Base-by-base conservation (phyloP, 2,113 vertebrate species). In the Brevimyrus niger region DNA sequence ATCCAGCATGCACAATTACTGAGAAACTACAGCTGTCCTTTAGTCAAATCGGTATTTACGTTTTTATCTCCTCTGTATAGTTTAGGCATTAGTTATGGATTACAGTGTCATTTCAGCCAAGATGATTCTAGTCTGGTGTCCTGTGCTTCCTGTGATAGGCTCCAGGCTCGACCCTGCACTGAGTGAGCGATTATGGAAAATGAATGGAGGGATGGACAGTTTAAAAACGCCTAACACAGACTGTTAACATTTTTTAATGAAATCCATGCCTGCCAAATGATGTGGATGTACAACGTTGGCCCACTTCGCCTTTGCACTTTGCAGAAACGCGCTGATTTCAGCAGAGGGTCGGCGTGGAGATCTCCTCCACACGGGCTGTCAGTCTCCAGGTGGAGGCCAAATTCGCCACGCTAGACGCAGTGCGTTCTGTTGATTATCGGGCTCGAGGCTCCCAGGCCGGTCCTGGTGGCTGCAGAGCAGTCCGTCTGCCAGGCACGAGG, bases 341-440 rank as follows among this genome's bases (percentile, higher is more conserved):
- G 61, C 61, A 27, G 61, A 42, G 73, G 38, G 73, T 42, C 83
- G 35, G 55, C 15, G 17, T n/a, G 10, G 89, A 48, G 4, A 69
- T 44, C 31, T 69, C 61, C 15, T 86, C 21, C 35, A 73, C 4
- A 8, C 3, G n/a, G 19, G 35, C 88, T 35, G 27, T n/a, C 19
- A 11, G 31, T n/a, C 76, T 55, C 53, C 89, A 47, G 82, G 42
- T 42, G 80, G 65, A 44, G 55, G n/a, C n/a, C 83, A 35, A 35
- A 61, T 55, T 23, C 8, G 21, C 51, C 51, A 65, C 15, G 89
- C 44, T 85, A 27, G 35, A 65, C 8, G 44, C 89, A 87, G 58
- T 27, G 35, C 53, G 55, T 89, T 86, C 47, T 73, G 61, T 73
- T 51, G 50, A 89, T 89, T 69, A 65, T n/a, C 83, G 11, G 84